These are phyloP conservation scores for Callocephalon fimbriatum DNA, from an alignment of 2,113 vertebrate genomes.

Conservation along the genomic window DNA sequence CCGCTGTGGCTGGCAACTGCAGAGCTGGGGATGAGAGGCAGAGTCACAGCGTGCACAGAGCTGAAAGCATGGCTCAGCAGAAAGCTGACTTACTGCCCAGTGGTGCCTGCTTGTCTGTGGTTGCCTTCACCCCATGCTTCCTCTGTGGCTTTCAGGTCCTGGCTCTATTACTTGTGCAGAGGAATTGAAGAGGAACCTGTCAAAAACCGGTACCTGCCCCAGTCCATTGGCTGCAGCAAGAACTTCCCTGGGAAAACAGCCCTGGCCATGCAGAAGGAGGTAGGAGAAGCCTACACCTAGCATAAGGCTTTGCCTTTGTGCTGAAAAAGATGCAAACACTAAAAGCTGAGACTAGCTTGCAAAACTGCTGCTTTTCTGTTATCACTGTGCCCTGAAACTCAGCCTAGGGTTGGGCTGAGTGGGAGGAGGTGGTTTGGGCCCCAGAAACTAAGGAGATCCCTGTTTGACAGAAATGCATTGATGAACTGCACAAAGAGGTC, in stretches of 20 bases:
- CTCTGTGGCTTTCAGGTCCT: conserved; percentile 79
- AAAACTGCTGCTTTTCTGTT: neutral
- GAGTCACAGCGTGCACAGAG: neutral
- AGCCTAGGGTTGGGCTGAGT: neutral
- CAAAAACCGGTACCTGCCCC: conserved; percentile 90
- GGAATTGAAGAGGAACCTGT: conserved; percentile 95
- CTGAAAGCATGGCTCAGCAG: neutral
- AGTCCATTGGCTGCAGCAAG: conserved; percentile 95
- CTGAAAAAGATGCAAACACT: neutral
- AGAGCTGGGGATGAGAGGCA: neutral
- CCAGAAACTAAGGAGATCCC: neutral
- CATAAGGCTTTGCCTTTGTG: neutral
- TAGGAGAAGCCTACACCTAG: conserved; percentile 26
- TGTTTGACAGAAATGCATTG: neutral
- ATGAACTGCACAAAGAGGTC: neutral
- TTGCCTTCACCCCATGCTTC: neutral
- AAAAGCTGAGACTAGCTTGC: neutral
- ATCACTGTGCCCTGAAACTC: neutral
- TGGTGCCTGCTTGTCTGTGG: neutral
- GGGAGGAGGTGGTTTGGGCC: neutral
- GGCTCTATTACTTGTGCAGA: conserved; percentile 92
- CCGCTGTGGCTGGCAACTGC: neutral
- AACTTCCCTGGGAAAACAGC: conserved; percentile 90
- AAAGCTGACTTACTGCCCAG: neutral
- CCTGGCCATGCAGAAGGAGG: conserved; percentile 87